A percentile compares a stretch with the other conserved stretches of the same genome.
These are phyloP conservation scores for Parnassius smintheus DNA, from an alignment of 2,888 invertebrate species.

Conservation along the genomic window DNA sequence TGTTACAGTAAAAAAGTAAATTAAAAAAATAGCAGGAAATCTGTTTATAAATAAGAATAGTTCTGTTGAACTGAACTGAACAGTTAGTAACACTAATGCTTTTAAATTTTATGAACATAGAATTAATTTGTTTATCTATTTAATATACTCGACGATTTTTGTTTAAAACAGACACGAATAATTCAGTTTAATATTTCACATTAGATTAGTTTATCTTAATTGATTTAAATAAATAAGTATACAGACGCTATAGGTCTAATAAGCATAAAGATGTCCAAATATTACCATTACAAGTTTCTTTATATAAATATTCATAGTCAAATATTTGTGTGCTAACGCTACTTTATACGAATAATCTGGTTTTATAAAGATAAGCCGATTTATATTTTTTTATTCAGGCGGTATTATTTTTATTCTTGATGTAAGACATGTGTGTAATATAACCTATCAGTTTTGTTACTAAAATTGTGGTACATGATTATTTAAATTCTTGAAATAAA, in stretches of 20 bases:
- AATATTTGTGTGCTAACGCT: conserved; percentile 48
- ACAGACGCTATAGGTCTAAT: conserved; percentile 9
- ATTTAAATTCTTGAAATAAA: not conserved
- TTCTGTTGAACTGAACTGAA: too few relatives aligned
- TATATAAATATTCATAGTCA: conserved; percentile 11
- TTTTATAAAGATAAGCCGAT: conserved; percentile 80
- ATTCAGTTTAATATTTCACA: not conserved
- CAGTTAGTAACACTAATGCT: too few relatives aligned
- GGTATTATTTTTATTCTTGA: conserved; percentile 58
- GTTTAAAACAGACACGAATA: not conserved
- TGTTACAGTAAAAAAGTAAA: too few relatives aligned
- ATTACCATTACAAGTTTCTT: too few relatives aligned
- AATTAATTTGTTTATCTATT: too few relatives aligned
- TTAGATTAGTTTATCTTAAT: not conserved
- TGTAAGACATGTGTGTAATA: conserved; percentile 33
- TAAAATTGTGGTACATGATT: conserved; percentile 46
- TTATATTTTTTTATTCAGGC: conserved; percentile 74
- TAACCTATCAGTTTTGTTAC: conserved; percentile 55
- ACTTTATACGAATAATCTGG: conserved; percentile 69
- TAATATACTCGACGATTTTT: not conserved
- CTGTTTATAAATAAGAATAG: too few relatives aligned
- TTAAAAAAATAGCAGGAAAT: too few relatives aligned
- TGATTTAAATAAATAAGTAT: not conserved
- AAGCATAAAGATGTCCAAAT: not conserved
- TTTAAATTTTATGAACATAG: too few relatives aligned